phyloP scores from a whole-genome alignment of 2,797 vertebrate genomes.

The Poeciliopsis presidionis region DNA sequence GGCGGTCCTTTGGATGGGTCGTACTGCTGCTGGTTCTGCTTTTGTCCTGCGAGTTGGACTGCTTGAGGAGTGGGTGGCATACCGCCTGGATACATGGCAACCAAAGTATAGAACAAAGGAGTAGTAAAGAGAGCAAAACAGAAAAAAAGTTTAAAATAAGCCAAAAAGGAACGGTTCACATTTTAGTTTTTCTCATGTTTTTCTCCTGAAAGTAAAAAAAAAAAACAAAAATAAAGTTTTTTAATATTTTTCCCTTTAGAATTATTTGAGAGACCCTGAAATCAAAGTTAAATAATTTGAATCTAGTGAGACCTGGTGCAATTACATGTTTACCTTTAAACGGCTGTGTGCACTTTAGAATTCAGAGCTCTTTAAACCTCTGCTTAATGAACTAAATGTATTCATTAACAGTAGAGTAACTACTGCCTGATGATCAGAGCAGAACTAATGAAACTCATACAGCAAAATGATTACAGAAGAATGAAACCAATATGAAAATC shows the following conservation, averaged over 20 bases:
- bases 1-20: conserved; percentile 94
- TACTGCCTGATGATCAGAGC: conserved; percentile 75
- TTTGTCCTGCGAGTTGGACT: conserved; percentile 85
- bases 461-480: conserved; percentile 82
- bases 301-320: conserved; percentile 25
- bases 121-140: conserved; percentile 61
- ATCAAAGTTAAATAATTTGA: conserved; percentile 25
- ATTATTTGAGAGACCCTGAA: conserved; percentile 62
- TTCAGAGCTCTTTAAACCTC: conserved; percentile 64
- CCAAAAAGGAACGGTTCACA: conserved; percentile 12
- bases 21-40: conserved; percentile 87
- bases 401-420: conserved; percentile 68
- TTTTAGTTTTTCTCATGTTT: conserved; percentile 19
- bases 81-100: conserved; percentile 80
- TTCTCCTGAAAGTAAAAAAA: not conserved
- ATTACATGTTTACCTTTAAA: conserved; percentile 27
- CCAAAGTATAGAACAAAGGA: conserved; percentile 68
- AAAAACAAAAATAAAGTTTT: not conserved
- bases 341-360: conserved; percentile 51
- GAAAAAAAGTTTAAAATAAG: conserved; percentile 36
- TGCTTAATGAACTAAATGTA: conserved; percentile 66
- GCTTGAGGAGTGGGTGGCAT: conserved; percentile 86
- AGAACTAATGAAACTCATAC: conserved; percentile 79
- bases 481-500: conserved; percentile 80
- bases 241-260: conserved; percentile 45